Evolutionary conservation across 2,888 invertebrate species (phyloP), one percentile per base, ranked within the genome.

Genomic region (Empis livida): DNA sequence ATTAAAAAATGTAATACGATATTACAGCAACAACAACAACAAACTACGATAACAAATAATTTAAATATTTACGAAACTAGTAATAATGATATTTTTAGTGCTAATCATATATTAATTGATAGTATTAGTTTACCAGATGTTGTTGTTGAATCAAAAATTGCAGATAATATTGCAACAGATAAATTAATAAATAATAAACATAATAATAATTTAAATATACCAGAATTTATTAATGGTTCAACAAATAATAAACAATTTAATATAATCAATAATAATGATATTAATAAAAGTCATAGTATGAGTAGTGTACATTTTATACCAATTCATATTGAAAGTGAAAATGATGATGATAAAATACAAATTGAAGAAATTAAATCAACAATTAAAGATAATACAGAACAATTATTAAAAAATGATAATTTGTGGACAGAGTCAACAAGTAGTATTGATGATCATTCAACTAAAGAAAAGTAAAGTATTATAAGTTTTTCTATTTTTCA

Each of bases 61-160:
- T 61, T 62, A 51, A 61, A 63, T 46, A 55, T 53, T 50, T 51
- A 52, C 43, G 49, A 54, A 45, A 53, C 54, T 40, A 32, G 42
- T 43, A 3, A 39, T 44, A 5, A 23, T 27, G 10, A 10, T 42
- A 16, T 30, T 13, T 14, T 15, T 31, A 35, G 13, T 45, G 27
- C 39, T 49, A 23, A 52, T 55, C 3, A 48, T 23, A 67, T 67
- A 20, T 60, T 67, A 54, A 67, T 68, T 53, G 68, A 68, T 59
- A 67, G 66, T 57, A 67, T 68, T 57, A 67, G 67, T 57, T 58
- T 68, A 56, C 68, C 68, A 52, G 68, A 68, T 55, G 68, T 68
- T 53, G 68, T 68, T 30, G 67, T 68, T 32, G 68, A 68, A 61
- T 65, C 68, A 55, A 64, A 66, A 55, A 59, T 62, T 53, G 51